Conservation (phyloP, 2,797 vertebrate genomes). For the Gymnothorax javanicus region DNA sequence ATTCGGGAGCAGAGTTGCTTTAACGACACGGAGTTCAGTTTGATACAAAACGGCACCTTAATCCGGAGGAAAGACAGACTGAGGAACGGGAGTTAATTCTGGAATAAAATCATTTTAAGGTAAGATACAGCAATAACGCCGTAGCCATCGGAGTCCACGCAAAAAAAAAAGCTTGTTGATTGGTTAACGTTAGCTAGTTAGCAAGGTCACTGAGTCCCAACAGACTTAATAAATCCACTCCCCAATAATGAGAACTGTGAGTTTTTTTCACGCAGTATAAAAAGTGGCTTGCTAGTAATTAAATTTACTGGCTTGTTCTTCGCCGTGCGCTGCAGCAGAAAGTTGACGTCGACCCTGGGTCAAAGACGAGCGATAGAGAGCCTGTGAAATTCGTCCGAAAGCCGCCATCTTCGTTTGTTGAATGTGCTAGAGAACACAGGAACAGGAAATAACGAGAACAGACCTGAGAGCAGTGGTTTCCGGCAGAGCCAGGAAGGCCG, state of each 20-base stretch:
- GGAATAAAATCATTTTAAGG: background rate
- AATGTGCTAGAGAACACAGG: background rate
- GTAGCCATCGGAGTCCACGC: background rate
- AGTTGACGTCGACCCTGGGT: slow-evolving; percentile 65
- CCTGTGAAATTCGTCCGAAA: slow-evolving; percentile 53
- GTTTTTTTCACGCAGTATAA: no score
- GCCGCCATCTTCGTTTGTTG: slow-evolving; percentile 61
- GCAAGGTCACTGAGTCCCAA: slow-evolving; percentile 17
- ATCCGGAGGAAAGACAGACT: background rate
- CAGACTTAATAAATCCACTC: background rate
- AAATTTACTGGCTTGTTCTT: slow-evolving; percentile 51
- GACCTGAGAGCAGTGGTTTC: no score
- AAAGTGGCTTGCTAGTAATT: background rate
- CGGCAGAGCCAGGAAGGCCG: no score
- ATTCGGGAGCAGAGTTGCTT: background rate
- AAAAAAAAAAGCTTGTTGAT: background rate
- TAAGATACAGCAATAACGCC: background rate
- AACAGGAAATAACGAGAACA: slow-evolving; percentile 1
- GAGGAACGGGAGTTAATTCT: background rate
- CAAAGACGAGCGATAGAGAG: slow-evolving; percentile 54
- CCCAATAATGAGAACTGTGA: no score
- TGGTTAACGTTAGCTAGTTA: background rate
- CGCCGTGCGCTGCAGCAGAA: slow-evolving; percentile 64
- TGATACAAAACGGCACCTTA: background rate
- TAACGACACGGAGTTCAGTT: background rate